Base-by-base conservation (phyloP, 2,797 vertebrate genomes). In the Malurus leucopterus region DNA sequence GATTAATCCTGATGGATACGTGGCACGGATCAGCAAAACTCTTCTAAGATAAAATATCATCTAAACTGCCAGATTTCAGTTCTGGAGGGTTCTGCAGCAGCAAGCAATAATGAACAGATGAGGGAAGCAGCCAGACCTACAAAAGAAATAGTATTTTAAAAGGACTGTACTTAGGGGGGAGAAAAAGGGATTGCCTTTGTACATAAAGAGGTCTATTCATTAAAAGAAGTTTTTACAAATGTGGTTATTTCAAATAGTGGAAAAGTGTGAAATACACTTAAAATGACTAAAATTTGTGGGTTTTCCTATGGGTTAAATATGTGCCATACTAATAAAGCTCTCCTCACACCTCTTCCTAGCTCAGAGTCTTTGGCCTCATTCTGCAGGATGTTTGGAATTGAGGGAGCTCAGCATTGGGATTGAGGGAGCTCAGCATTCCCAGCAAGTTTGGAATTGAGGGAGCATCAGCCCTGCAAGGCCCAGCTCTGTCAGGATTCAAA, bases 71-170 rank as follows among this genome's bases (percentile, higher is more conserved):
- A 62, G 26, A 61, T 80, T 91, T 59, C 68, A 40, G 43, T 49
- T 86, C 78, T 47, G 15, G 86, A 83, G 80, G 82, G 51, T 64
- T 89, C 91, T 92, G 77, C 10, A 96, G 95, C 84, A 84, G 91
- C 34, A 88, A 89, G 94, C 97, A 97, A 84, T 94, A 94, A 54
- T 15, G 86, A 81, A 98, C 95, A 53, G 97, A 96, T 1, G 96
- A 96, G n/a, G 96, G 95, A 83, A 95, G 84, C 94, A 97, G 95
- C 93, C 96, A 97, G 92, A 97, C 96, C 96, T 97, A 92, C 84
- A 84, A 85, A 81, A 91, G 94, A 81, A 96, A 95, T 55, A 78
- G 76, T 44, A 86, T 93, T 93, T 95, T 91, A 58, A 87, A 87
- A 92, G 72, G 30, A 74, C 64, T 74, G 29, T 75, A 91, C 62